Percentiles rank a stretch among this genome's conserved stretches.
Conservation (phyloP, 2,113 vertebrate species). For the Alligator mississippiensis region DNA sequence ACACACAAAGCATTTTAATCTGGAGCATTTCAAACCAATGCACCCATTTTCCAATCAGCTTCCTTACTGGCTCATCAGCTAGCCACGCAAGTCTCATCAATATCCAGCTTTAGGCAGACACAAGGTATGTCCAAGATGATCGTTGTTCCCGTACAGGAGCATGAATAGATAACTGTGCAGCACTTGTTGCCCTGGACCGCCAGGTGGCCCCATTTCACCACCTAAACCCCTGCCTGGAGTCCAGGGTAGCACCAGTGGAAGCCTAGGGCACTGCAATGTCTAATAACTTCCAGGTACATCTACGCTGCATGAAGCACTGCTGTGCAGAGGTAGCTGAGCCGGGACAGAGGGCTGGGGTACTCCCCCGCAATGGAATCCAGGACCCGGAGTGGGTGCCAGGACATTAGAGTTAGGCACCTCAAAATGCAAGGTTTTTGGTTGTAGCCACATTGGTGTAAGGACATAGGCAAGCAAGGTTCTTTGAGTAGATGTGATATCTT, state of each 20-base stretch:
- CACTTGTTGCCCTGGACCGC: conserved; percentile 34
- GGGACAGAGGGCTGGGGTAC: too few relatives aligned
- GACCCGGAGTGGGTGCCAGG: too few relatives aligned
- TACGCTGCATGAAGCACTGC: too few relatives aligned
- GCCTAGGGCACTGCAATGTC: background rate
- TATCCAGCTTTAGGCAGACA: background rate
- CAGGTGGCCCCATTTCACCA: conserved; percentile 75
- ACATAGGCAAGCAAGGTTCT: too few relatives aligned
- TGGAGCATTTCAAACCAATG: background rate
- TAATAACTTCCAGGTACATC: background rate
- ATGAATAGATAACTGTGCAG: fast-evolving
- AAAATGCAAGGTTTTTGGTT: too few relatives aligned
- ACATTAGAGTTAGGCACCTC: too few relatives aligned
- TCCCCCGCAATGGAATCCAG: too few relatives aligned
- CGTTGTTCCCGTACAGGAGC: background rate
- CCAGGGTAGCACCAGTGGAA: too few relatives aligned
- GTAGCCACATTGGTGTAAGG: too few relatives aligned
- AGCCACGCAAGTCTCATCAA: fast-evolving
- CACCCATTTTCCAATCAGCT: background rate
- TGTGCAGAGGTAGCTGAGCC: too few relatives aligned
- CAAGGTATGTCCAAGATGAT: fast-evolving
- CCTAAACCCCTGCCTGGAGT: background rate
- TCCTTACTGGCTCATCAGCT: fast-evolving
- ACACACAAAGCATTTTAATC: background rate
- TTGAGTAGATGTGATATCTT: too few relatives aligned